Conservation (phyloP, 37 sponge, comb jelly and placozoan genomes). For the Mnemiopsis leidyi region DNA sequence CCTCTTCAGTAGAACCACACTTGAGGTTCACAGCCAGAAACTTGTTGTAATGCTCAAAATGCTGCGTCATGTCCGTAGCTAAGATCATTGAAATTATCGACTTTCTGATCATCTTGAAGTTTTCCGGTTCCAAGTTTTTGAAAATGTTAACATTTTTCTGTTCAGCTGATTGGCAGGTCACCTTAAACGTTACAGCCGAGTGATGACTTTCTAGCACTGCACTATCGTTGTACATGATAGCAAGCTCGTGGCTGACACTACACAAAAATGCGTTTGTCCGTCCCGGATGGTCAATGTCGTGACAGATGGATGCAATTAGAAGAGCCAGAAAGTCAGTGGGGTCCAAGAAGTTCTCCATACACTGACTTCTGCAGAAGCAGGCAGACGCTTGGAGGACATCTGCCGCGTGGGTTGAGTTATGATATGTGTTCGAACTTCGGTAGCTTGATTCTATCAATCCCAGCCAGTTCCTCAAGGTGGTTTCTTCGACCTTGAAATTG, state of each 20-base stretch:
- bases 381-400: conserved; percentile 86
- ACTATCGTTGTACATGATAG: conserved; percentile 86
- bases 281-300: conserved; percentile 89
- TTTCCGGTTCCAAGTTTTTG: conserved; percentile 70
- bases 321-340: conserved; percentile 72
- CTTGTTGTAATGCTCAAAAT: conserved; percentile 86
- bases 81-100: conserved; percentile 85
- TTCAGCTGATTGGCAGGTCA: conserved; percentile 68
- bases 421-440: conserved; percentile 72
- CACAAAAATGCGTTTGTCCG: conserved; percentile 81
- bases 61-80: conserved; percentile 93
- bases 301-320: conserved; percentile 76
- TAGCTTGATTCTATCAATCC: conserved; percentile 81
- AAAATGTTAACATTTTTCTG: conserved; percentile 75
- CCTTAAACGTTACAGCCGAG: conserved; percentile 75
- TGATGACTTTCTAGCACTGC: conserved; percentile 89
- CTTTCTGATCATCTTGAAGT: conserved; percentile 72
- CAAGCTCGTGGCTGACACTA: conserved; percentile 70
- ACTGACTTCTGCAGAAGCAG: conserved; percentile 70
- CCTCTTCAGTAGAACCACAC: conserved; percentile 25
- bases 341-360: conserved; percentile 72
- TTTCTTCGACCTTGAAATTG: conserved; percentile 38
- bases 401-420: conserved; percentile 93
- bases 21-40: conserved; percentile 68
- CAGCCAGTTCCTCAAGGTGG: conserved; percentile 35